Percentiles rank a stretch among this genome's conserved stretches.
phyloP scores from a whole-genome alignment of 2,888 invertebrate species.

The Hirtodrosophila cameraria region DNA sequence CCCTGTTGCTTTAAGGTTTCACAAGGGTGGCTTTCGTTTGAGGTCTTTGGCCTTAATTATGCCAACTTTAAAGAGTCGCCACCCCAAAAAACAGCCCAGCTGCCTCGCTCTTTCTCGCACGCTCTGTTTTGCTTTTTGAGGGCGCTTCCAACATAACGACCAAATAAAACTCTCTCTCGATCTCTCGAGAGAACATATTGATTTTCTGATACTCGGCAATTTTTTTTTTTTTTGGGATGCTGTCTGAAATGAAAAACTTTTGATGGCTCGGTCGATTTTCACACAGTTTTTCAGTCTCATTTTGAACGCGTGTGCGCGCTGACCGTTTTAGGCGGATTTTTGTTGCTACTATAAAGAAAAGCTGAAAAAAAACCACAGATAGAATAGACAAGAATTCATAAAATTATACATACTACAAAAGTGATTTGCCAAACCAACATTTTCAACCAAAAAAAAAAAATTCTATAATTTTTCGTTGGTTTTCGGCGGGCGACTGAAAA shows the following conservation, averaged over 20 bases:
- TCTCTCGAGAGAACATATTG: slow-evolving; percentile 46
- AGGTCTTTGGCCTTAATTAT: slow-evolving; percentile 71
- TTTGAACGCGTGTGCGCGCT: slow-evolving; percentile 63
- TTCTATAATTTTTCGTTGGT: slow-evolving; percentile 34
- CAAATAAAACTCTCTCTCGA: slow-evolving; percentile 19
- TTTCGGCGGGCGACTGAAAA: slow-evolving; percentile 35
- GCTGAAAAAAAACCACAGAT: slow-evolving; percentile 21
- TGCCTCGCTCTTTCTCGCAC: slow-evolving; percentile 13
- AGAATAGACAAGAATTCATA: slow-evolving; percentile 57
- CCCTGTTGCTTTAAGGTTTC: slow-evolving; percentile 43
- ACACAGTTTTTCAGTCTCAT: slow-evolving; percentile 53
- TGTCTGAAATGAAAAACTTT: slow-evolving; percentile 65
- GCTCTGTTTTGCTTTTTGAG: slow-evolving; percentile 3
- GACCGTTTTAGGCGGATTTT: slow-evolving; percentile 10
- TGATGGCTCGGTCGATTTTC: slow-evolving; percentile 31
- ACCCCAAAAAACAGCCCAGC: slow-evolving; percentile 44
- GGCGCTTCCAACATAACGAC: slow-evolving; percentile 15
- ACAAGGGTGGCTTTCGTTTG: slow-evolving; percentile 55
- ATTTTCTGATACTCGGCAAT: slow-evolving; percentile 55
- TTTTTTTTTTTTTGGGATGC: slow-evolving; percentile 72
- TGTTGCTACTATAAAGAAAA: slow-evolving; percentile 21
- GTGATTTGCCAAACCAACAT: slow-evolving; percentile 72
- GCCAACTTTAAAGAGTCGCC: slow-evolving; percentile 51
- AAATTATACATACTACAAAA: slow-evolving; percentile 65
- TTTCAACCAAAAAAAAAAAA: slow-evolving; percentile 59